Percentiles rank a stretch among this genome's conserved stretches.
Evolutionary conservation across 2,797 vertebrate genomes (phyloP).

Genomic region (Tadarida brasiliensis): DNA sequence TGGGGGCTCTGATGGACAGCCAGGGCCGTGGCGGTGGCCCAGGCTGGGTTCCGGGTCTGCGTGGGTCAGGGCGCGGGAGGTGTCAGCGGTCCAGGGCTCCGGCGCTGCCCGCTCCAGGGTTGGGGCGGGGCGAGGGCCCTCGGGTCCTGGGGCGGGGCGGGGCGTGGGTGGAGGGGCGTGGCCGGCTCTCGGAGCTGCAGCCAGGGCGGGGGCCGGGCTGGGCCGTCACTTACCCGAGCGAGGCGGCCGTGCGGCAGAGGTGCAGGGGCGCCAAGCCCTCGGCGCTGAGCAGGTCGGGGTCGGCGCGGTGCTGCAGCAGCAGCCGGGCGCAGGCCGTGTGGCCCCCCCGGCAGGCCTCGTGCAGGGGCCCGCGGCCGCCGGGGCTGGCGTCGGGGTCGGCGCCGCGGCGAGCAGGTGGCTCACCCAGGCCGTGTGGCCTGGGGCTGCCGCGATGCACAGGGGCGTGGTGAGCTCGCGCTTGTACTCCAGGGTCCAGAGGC

Average conservation of each 20-base stretch:
- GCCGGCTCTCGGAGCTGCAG: fast-evolving
- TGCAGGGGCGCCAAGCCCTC: conserved; percentile 88
- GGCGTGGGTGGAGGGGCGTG: neutral
- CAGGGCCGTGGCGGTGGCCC: fast-evolving
- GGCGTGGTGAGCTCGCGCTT: conserved; percentile 88
- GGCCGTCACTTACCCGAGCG: conserved; percentile 85
- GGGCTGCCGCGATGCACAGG: conserved; percentile 86
- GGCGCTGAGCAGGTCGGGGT: conserved; percentile 85
- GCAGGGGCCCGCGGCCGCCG: conserved; percentile 85
- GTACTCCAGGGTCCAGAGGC: conserved; percentile 91
- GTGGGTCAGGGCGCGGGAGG: neutral
- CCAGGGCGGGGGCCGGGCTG: neutral
- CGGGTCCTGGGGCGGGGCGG: neutral
- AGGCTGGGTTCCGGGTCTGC: too few species aligned
- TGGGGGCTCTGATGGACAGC: neutral
- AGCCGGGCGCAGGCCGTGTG: conserved; percentile 86
- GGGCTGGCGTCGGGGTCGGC: conserved; percentile 86
- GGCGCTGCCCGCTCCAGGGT: neutral
- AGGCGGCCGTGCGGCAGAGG: conserved; percentile 84
- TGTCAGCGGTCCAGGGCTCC: neutral
- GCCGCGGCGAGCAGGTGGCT: conserved; percentile 84
- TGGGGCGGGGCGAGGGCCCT: neutral
- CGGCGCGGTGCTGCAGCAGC: conserved; percentile 88
- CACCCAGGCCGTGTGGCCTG: conserved; percentile 86
- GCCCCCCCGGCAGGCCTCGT: conserved; percentile 87